These are phyloP conservation scores for Netelia fuscicornis DNA, from an alignment of 2,888 invertebrate genomes.

Conservation along the genomic window DNA sequence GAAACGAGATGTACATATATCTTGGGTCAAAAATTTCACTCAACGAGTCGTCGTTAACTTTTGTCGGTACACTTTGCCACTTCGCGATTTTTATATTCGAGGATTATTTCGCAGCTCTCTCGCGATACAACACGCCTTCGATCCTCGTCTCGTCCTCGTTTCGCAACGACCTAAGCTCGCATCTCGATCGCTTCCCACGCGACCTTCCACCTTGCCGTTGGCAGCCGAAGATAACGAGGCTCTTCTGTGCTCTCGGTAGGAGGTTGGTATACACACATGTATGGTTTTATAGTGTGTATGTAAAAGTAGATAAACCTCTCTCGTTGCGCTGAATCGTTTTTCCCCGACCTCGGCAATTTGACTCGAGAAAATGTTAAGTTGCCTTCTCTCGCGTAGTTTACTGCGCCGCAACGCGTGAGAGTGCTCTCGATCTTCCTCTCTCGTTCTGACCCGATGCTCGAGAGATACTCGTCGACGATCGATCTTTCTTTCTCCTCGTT, in stretches of 20 bases:
- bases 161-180: conserved; percentile 71
- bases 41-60: neutral
- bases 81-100: conserved; percentile 45
- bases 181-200: conserved; percentile 79
- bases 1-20: neutral
- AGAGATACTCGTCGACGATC: conserved; percentile 45
- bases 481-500: conserved; percentile 36
- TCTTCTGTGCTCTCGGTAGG: conserved; percentile 26
- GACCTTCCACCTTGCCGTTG: conserved; percentile 73
- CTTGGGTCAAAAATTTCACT: conserved; percentile 32
- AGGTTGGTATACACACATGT: conserved; percentile 12
- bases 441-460: conserved; percentile 33
- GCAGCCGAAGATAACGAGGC: conserved; percentile 62
- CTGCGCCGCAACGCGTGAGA: conserved; percentile 56
- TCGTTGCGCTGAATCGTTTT: conserved; percentile 35
- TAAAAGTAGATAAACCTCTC: conserved; percentile 1
- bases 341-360: conserved; percentile 46
- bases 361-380: conserved; percentile 52
- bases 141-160: conserved; percentile 75
- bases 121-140: conserved; percentile 45
- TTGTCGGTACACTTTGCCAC: conserved; percentile 24
- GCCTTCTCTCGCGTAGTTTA: conserved; percentile 3
- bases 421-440: conserved; percentile 51
- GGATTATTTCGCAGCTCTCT: conserved; percentile 42
- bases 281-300: conserved; percentile 11